Base-by-base conservation (phyloP, 2,113 vertebrate species). In the Hippopotamus amphibius region DNA sequence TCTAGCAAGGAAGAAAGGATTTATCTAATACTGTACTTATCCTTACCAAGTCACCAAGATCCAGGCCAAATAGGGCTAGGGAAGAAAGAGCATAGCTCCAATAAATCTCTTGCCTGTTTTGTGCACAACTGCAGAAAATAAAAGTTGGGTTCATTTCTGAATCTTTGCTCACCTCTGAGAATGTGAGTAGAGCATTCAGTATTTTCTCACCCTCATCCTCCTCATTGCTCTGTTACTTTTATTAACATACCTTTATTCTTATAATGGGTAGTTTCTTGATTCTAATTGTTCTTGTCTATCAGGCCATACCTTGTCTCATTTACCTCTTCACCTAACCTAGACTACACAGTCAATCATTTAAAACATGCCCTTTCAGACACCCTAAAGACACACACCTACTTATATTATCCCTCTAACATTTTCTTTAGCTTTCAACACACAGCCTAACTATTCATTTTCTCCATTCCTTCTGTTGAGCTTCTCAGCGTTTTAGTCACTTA, bases 81-180 rank as follows among this genome's bases (percentile, higher is more conserved):
- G 74, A 91, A 96, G 53, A 86, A 66, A 14, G 17, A 95, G 7
- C 61, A 57, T 43, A 79, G 74, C 22, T 92, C 43, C 61, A 90
- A 57, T 71, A 87, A 95, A 48, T 88, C 13, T 50, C 59, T 55
- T 68, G 16, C 48, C 59, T 50, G 12, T 65, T 82, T 76, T 85
- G n/a, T 96, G 50, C 46, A 95, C 14, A 81, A 16, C 13, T 76
- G 59, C 15, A 93, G 26, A 21, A 94, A 88, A 79, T 81, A 61
- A n/a, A 28, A 61, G 3, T 46, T 79, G 33, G 28, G 11, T 79
- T 94, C 66, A 83, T 90, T 71, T 90, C 82, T 79, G 0, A 69
- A 76, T 19, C 48, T 94, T 71, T 96, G 11, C 21, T 95, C 37
- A 4, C 48, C 59, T 95, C 71, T 93, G 57, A 95, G 89, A 87